phyloP scores from a whole-genome alignment of 2,888 invertebrate species.

The Campoplex nolae region DNA sequence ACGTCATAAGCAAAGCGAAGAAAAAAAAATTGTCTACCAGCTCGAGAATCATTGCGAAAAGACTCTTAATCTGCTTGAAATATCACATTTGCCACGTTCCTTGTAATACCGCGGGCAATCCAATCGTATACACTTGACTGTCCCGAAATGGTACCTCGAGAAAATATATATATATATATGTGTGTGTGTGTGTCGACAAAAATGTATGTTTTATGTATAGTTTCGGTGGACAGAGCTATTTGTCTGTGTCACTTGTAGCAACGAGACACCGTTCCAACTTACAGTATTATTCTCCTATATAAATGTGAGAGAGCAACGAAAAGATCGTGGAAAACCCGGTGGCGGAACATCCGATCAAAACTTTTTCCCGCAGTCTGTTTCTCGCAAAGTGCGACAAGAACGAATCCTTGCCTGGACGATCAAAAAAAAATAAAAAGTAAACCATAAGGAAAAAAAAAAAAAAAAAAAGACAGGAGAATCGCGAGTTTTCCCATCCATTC shows the following conservation, averaged over 20 bases:
- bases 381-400: conserved; percentile 32
- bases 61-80: conserved; percentile 15
- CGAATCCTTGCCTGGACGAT: conserved; percentile 4
- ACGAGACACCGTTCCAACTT: conserved; percentile 44
- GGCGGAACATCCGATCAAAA: conserved; percentile 26
- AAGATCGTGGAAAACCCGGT: conserved; percentile 35
- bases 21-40: not conserved
- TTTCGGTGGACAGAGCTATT: conserved; percentile 48
- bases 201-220: conserved; percentile 47
- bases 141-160: conserved; percentile 49
- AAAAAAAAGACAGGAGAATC: not conserved
- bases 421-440: not conserved
- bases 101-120: conserved; percentile 1
- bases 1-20: not conserved
- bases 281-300: conserved; percentile 43
- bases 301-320: conserved; percentile 33
- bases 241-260: conserved; percentile 67
- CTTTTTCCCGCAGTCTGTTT: conserved; percentile 46
- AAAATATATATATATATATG: conserved; percentile 17
- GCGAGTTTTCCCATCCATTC: conserved; percentile 1
- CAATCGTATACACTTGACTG: conserved; percentile 9
- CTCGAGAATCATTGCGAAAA: not conserved
- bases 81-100: conserved; percentile 11
- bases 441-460: not conserved
- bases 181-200: not conserved